Evolutionary conservation across 2,888 invertebrate genomes (phyloP).

Genomic region (Uloborus plumipes): DNA sequence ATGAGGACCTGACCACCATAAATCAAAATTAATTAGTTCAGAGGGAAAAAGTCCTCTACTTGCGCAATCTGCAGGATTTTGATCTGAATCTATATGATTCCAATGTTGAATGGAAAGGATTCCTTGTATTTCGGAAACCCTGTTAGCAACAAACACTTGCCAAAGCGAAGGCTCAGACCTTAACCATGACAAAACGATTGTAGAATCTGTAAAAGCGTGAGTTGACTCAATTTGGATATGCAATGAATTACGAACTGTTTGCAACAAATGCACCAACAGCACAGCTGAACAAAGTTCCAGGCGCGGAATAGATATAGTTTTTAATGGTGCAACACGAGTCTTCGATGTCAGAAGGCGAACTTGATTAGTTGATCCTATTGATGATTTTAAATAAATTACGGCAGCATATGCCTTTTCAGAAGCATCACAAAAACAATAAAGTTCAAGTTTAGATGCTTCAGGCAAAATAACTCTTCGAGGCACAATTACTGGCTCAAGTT

Average conservation of each 20-base stretch:
- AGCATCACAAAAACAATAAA: constrained; percentile 17
- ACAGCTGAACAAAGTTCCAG: neutral
- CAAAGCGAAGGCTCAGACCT: neutral
- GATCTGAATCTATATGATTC: neutral
- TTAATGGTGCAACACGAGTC: neutral
- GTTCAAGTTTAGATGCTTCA: constrained; percentile 1
- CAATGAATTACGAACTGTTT: neutral
- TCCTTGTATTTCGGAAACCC: too few species aligned
- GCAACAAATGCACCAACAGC: neutral
- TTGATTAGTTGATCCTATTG: neutral
- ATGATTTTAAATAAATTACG: constrained; percentile 9
- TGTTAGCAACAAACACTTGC: too few species aligned
- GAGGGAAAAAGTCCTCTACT: neutral
- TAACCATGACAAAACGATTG: neutral
- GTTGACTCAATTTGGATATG: neutral
- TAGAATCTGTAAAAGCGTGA: neutral
- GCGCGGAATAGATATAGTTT: neutral
- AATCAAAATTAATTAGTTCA: neutral
- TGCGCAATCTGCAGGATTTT: constrained; percentile 2
- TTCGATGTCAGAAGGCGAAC: neutral
- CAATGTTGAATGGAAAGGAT: neutral
- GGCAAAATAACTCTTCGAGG: constrained; percentile 3
- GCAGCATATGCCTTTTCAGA: constrained; percentile 6
- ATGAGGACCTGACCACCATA: neutral
- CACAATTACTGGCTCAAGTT: neutral